Base-by-base conservation (phyloP, 2,888 invertebrate species). In the Drosophila macrospina region DNA sequence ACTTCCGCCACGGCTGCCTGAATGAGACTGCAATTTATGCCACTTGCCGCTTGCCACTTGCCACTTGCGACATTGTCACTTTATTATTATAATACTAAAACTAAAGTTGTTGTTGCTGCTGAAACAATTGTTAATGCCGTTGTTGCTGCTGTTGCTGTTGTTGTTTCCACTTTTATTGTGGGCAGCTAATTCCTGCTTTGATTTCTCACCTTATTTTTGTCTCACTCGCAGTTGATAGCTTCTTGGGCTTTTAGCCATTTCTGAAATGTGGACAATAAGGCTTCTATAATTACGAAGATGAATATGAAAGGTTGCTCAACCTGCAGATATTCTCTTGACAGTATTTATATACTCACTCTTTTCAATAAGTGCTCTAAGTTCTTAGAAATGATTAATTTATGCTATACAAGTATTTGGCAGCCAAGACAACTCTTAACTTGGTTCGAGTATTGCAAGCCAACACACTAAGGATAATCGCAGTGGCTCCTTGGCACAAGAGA, bases 11-110 rank as follows among this genome's bases (percentile, higher is more conserved):
- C 64, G 64, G 51, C 60, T 77, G 77, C 77, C 69, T 78, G 88
- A 83, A 84, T 84, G 83, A 84, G 88, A 68, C 86, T 86, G 88
- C 84, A 86, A 89, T 86, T 88, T 89, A 86, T 89, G 86, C 88
- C 89, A 83, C 86, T 86, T 87, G 85, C 83, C 74, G 68, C 80
- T 83, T 73, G 65, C 57, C 36, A 37, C 13, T 60, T 81, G 74
- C 82, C 74, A 69, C 55, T 63, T 87, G 85, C 83, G 76, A 85
- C 87, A 81, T 79, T 82, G 81, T 88, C 85, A 87, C 86, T 84
- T 87, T 88, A 81, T 84, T 85, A 85, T 88, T 87, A 88, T 84
- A 83, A 83, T 88, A 78, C 80, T 74, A 71, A 51, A 68, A 51
- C 61, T 55, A 68, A 79, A 75, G 66, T 66, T 75, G 50, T 60